A percentile compares a stretch with the other conserved stretches of the same genome.
These are phyloP conservation scores for Gonocerus acuteangulatus DNA, from an alignment of 2,888 invertebrate genomes.

Conservation along the genomic window DNA sequence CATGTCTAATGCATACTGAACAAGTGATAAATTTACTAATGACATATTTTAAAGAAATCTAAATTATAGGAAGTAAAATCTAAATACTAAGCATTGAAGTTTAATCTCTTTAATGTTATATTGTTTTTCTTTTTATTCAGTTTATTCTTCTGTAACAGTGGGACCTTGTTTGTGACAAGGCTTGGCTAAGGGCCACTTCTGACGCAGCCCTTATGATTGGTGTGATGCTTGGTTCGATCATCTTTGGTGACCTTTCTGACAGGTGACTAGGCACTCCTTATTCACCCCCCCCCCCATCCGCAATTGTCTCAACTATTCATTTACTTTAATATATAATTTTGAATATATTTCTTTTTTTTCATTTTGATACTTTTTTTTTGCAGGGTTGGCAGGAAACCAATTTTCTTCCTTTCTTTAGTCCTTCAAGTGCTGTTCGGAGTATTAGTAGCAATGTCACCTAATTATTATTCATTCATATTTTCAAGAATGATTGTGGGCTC, in stretches of 20 bases:
- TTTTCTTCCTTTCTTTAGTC: constrained; percentile 63
- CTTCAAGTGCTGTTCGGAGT: constrained; percentile 61
- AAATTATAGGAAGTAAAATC: too few species aligned
- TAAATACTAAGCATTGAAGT: too few species aligned
- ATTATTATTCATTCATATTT: constrained; percentile 59
- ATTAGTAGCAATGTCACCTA: constrained; percentile 57
- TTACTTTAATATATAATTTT: too few species aligned
- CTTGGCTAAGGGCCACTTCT: constrained; percentile 56
- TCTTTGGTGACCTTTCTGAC: constrained; percentile 65
- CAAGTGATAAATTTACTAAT: too few species aligned
- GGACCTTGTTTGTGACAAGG: constrained; percentile 58
- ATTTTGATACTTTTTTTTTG: constrained; percentile 10
- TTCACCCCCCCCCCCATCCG: neutral
- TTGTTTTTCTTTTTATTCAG: neutral
- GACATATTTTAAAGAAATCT: too few species aligned
- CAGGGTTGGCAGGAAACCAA: constrained; percentile 60
- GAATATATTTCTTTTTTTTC: constrained; percentile 30
- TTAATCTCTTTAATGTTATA: too few species aligned
- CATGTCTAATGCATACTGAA: too few species aligned
- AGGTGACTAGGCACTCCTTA: constrained; percentile 42
- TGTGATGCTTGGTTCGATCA: constrained; percentile 62
- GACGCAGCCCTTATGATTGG: constrained; percentile 65
- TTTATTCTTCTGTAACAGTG: constrained; percentile 47
- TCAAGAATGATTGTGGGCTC: constrained; percentile 61
- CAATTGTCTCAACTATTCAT: constrained; percentile 6